Evolutionary conservation across 2,797 vertebrate species (phyloP).

Genomic region (Australoheros facetus): DNA sequence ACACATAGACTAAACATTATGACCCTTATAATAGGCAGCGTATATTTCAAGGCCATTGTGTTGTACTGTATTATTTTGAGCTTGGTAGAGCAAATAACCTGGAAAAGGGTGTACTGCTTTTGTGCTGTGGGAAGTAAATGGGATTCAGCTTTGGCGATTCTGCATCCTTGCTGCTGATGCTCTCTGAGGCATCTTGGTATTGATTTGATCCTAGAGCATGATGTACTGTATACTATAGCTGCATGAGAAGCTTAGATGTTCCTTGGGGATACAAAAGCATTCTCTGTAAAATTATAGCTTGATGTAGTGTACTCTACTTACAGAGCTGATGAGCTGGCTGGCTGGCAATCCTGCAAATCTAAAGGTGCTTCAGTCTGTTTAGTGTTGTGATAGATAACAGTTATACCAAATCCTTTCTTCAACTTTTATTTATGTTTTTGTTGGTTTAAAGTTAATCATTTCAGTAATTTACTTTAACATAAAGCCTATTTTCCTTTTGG

Average conservation of each 20-base stretch:
- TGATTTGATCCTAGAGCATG: constrained; percentile 57
- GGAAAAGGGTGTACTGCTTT: background rate
- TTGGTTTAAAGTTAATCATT: constrained; percentile 1
- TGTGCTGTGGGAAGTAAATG: constrained; percentile 10
- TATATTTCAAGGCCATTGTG: background rate
- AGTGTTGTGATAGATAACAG: constrained; percentile 16
- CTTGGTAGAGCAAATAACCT: constrained; percentile 13
- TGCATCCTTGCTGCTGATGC: constrained; percentile 22
- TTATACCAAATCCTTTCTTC: constrained; percentile 23
- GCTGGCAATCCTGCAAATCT: constrained; percentile 22
- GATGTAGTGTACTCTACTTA: constrained; percentile 51
- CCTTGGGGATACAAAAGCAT: constrained; percentile 44
- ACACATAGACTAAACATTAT: background rate
- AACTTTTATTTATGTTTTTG: constrained; percentile 4
- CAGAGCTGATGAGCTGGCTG: constrained; percentile 41
- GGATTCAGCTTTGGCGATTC: constrained; percentile 29
- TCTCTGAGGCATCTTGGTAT: constrained; percentile 39
- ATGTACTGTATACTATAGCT: constrained; percentile 43
- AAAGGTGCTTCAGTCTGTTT: constrained; percentile 32
- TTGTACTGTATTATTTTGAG: constrained; percentile 28
- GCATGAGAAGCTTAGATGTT: constrained; percentile 40
- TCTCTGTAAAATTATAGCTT: constrained; percentile 38
- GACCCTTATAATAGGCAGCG: background rate
- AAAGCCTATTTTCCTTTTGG: background rate
- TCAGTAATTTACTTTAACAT: background rate